These are phyloP conservation scores for Paedocypris micromegethes DNA, from an alignment of 2,797 vertebrate genomes.

Conservation along the genomic window DNA sequence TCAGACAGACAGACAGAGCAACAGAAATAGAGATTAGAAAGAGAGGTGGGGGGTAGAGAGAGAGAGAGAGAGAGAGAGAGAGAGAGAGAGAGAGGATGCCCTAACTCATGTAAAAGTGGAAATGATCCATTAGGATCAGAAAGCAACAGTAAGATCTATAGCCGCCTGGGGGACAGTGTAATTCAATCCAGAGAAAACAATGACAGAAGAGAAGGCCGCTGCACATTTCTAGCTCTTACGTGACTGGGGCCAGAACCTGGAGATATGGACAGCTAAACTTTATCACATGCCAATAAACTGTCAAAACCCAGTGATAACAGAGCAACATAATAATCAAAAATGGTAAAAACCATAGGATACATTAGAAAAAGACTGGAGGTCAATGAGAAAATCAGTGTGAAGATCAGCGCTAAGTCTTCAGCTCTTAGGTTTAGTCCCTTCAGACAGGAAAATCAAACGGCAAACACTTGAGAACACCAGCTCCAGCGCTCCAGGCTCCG, in stretches of 20 bases:
- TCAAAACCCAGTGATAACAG: too few relatives aligned
- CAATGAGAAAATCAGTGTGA: conserved; percentile 3
- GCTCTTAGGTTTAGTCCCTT: not conserved
- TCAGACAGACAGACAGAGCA: too few relatives aligned
- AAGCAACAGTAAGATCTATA: conserved; percentile 59
- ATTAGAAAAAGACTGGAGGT: not conserved
- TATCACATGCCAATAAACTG: conserved; percentile 11
- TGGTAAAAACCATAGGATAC: too few relatives aligned
- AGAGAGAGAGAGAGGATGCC: conserved; percentile 37
- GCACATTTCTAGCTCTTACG: conserved; percentile 27
- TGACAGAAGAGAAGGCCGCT: conserved; percentile 16
- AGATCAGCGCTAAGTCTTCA: too few relatives aligned
- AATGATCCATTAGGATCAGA: conserved; percentile 52
- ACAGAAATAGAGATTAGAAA: too few relatives aligned
- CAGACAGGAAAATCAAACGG: conserved; percentile 24
- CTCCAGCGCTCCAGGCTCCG: conserved; percentile 32
- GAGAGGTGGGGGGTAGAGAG: too few relatives aligned
- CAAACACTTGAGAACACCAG: conserved; percentile 25
- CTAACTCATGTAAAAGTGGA: conserved; percentile 53
- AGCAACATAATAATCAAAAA: too few relatives aligned
- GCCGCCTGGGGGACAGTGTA: conserved; percentile 46
- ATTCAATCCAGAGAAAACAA: conserved; percentile 34
- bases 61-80: not conserved
- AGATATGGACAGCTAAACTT: conserved; percentile 10
- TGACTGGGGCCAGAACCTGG: conserved; percentile 18